These are phyloP conservation scores for Ophion ventricosus DNA, from an alignment of 2,888 invertebrate genomes.

Conservation along the genomic window DNA sequence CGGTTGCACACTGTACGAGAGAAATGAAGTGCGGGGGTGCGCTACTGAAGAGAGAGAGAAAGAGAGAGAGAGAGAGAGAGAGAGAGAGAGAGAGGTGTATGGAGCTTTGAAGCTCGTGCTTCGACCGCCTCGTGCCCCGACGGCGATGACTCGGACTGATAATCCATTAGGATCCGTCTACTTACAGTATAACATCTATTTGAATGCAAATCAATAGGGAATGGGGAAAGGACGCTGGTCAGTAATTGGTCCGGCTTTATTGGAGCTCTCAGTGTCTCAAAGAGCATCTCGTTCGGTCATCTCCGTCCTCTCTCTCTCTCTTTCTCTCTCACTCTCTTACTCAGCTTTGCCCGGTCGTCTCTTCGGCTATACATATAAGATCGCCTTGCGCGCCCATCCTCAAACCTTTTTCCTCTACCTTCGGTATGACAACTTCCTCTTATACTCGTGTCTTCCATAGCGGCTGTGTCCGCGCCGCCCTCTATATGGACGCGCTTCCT, in stretches of 20 bases:
- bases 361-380: constrained; percentile 13
- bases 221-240: constrained; percentile 79
- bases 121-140: constrained; percentile 56
- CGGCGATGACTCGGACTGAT: constrained; percentile 83
- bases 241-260: constrained; percentile 83
- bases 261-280: constrained; percentile 83
- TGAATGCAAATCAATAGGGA: constrained; percentile 84
- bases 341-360: constrained; percentile 79
- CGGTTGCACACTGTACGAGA: constrained; percentile 43
- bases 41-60: constrained; percentile 30
- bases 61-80: constrained; percentile 31
- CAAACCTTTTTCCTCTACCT: constrained; percentile 64
- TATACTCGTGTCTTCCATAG: neutral
- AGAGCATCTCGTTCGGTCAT: constrained; percentile 83
- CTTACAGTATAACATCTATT: constrained; percentile 84
- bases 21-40: constrained; percentile 52
- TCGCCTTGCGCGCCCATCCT: constrained; percentile 33
- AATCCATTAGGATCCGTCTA: constrained; percentile 84
- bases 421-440: neutral
- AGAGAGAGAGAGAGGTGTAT: constrained; percentile 62
- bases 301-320: constrained; percentile 72
- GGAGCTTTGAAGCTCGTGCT: constrained; percentile 80
- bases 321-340: constrained; percentile 50
- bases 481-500: neutral
- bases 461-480: too few species aligned